Conservation (phyloP, 2,888 invertebrate species). For the Drosophila gaucha region DNA sequence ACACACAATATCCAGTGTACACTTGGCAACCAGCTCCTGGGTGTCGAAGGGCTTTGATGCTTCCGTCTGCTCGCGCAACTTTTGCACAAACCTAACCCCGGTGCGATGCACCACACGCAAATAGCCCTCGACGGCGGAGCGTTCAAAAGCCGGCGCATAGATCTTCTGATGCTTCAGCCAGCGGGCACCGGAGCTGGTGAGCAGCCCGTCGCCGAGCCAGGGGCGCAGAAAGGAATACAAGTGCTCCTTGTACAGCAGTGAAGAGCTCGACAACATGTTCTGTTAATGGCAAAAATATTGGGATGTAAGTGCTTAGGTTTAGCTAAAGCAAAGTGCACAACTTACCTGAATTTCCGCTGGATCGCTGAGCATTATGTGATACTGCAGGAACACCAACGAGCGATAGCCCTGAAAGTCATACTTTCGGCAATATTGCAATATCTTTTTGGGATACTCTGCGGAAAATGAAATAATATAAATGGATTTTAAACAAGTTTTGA, state of each 20-base stretch:
- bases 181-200: slow-evolving; percentile 84
- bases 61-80: slow-evolving; percentile 52
- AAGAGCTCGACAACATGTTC: slow-evolving; percentile 82
- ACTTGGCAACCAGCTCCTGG: slow-evolving; percentile 85
- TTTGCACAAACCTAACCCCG: slow-evolving; percentile 84
- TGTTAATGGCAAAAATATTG: slow-evolving; percentile 25
- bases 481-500: too few species aligned
- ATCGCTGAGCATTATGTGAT: slow-evolving; percentile 78
- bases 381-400: slow-evolving; percentile 70
- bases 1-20: slow-evolving; percentile 85
- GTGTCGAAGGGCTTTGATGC: slow-evolving; percentile 83
- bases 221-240: slow-evolving; percentile 83
- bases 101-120: slow-evolving; percentile 85
- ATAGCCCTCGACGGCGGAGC: slow-evolving; percentile 73
- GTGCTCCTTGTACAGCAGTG: slow-evolving; percentile 85
- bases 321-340: neutral
- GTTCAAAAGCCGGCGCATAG: slow-evolving; percentile 85
- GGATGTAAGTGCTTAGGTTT: neutral
- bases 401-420: slow-evolving; percentile 79
- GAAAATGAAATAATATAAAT: too few species aligned
- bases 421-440: slow-evolving; percentile 77
- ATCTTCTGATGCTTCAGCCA: slow-evolving; percentile 86
- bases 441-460: slow-evolving; percentile 79
- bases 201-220: slow-evolving; percentile 85
- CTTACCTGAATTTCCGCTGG: slow-evolving; percentile 81